These are phyloP conservation scores for Lates calcarifer DNA, from an alignment of 2,113 vertebrate genomes.

Conservation along the genomic window DNA sequence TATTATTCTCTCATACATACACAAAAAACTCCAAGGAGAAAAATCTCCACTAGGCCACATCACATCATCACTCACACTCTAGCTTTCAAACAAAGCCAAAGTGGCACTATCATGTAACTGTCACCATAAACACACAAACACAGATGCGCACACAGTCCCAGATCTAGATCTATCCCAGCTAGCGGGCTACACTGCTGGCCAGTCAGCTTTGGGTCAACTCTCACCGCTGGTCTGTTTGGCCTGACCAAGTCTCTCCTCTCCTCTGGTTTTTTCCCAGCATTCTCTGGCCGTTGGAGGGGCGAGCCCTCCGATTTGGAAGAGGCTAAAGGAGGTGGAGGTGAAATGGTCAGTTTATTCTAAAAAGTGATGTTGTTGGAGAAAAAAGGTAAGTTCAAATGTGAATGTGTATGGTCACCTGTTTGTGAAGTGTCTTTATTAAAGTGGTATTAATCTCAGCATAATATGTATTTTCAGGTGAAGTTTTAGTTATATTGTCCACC, in stretches of 20 bases:
- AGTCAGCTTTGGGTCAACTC: slow-evolving; percentile 62
- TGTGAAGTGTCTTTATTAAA: not conserved
- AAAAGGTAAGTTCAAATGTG: not conserved
- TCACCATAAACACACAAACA: slow-evolving; percentile 9
- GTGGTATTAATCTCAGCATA: not conserved
- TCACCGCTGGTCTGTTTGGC: slow-evolving; percentile 92
- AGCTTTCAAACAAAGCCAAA: slow-evolving; percentile 1
- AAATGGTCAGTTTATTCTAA: slow-evolving; percentile 42
- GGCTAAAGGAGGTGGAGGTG: slow-evolving; percentile 82
- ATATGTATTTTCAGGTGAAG: not conserved
- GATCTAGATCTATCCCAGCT: slow-evolving; percentile 53
- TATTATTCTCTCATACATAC: slow-evolving; percentile 18
- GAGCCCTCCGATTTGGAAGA: slow-evolving; percentile 97
- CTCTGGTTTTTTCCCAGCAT: slow-evolving; percentile 90
- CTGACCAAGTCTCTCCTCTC: slow-evolving; percentile 93
- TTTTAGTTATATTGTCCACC: not conserved
- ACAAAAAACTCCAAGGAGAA: not conserved
- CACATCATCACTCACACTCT: not conserved
- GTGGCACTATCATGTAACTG: not conserved
- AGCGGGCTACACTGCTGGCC: slow-evolving; percentile 48
- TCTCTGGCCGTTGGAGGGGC: slow-evolving; percentile 91
- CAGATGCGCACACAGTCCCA: slow-evolving; percentile 25
- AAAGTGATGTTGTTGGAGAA: not conserved
- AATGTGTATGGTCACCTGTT: not conserved
- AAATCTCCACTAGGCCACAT: not conserved